Evolutionary conservation across 2,888 invertebrate species (phyloP).

Genomic region (Dynastes tityus): DNA sequence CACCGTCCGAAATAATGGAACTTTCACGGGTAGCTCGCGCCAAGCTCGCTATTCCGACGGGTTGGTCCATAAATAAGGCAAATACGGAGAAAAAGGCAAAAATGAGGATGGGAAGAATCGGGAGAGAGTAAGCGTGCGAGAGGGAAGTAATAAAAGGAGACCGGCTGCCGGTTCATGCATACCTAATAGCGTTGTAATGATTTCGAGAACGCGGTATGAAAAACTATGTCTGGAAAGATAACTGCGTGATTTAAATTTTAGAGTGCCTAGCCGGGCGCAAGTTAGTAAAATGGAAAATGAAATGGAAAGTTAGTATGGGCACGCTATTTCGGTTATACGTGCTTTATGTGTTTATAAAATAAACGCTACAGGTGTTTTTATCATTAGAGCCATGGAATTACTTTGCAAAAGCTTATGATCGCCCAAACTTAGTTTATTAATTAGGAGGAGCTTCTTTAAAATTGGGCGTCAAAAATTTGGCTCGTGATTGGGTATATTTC

Average conservation of each 20-base stretch:
- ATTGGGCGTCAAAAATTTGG: too few species aligned
- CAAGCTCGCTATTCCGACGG: not conserved
- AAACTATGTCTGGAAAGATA: conserved; percentile 27
- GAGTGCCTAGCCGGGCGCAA: not conserved
- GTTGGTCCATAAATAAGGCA: not conserved
- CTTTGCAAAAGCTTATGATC: too few species aligned
- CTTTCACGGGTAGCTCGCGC: not conserved
- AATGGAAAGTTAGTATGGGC: not conserved
- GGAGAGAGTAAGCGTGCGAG: not conserved
- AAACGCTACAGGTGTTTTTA: conserved; percentile 7
- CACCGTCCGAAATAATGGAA: not conserved
- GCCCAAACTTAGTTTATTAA: too few species aligned
- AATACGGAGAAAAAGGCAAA: not conserved
- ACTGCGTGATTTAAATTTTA: conserved; percentile 33
- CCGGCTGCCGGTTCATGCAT: conserved; percentile 5
- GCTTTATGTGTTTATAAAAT: not conserved
- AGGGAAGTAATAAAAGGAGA: not conserved
- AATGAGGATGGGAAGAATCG: too few species aligned
- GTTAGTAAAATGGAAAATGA: not conserved
- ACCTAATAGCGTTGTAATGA: conserved; percentile 28
- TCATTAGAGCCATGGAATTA: not conserved
- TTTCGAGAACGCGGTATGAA: conserved; percentile 22
- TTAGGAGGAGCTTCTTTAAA: too few species aligned
- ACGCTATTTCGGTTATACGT: not conserved
- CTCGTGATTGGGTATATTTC: too few species aligned